Percentiles rank a stretch among this genome's conserved stretches.
phyloP scores from a whole-genome alignment of 1,140 invertebrate species.

The Epicauta chinensis region DNA sequence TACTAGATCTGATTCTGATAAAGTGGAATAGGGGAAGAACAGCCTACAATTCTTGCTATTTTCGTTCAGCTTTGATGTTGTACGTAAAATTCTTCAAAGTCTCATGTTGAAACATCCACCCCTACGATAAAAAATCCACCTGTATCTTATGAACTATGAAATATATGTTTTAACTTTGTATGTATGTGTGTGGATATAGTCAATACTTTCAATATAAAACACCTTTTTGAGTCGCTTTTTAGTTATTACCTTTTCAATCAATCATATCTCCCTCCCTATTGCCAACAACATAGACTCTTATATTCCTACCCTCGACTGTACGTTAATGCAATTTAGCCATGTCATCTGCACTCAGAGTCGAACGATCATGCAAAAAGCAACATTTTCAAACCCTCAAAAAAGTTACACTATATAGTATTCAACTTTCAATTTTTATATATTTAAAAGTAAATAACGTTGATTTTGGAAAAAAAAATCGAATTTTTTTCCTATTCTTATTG shows the following conservation, averaged over 20 bases:
- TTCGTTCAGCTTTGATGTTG: conserved; percentile 18
- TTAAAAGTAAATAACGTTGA: too few species aligned
- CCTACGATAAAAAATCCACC: too few species aligned
- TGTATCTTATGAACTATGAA: conserved; percentile 1
- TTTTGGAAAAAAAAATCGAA: too few species aligned
- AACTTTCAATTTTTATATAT: too few species aligned
- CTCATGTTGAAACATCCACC: neutral
- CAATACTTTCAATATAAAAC: conserved; percentile 11
- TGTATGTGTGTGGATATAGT: too few species aligned
- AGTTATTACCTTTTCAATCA: conserved; percentile 20
- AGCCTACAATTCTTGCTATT: conserved; percentile 10
- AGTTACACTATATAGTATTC: too few species aligned
- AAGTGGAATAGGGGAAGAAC: conserved; percentile 3
- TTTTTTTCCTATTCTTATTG: too few species aligned
- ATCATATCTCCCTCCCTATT: conserved; percentile 4
- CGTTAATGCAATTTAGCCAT: conserved; percentile 11
- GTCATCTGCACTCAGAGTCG: conserved; percentile 8
- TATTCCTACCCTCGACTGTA: neutral
- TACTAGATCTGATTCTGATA: conserved; percentile 11
- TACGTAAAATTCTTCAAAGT: conserved; percentile 18
- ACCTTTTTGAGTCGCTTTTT: conserved; percentile 15
- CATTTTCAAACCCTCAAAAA: too few species aligned
- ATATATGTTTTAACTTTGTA: conserved; percentile 1
- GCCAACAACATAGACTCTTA: conserved; percentile 8
- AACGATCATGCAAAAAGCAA: too few species aligned